Conservation (phyloP, 1,140 invertebrate species). For the Calephelis virginiensis region DNA sequence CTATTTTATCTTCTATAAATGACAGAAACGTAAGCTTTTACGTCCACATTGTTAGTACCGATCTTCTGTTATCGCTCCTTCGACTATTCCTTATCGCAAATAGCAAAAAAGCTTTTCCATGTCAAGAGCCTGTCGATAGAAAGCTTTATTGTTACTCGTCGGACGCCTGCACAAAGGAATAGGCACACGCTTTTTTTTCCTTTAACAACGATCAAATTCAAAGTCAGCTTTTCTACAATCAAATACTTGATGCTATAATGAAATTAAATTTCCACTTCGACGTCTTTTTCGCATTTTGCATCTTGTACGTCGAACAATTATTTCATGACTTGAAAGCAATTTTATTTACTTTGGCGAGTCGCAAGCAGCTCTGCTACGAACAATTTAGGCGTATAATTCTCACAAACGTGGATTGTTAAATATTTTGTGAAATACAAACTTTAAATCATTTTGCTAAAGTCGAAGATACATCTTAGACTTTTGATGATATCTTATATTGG, state of each 20-base stretch:
- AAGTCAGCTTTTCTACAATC: constrained; percentile 11
- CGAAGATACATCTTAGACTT: no score
- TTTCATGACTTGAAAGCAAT: no score
- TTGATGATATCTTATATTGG: no score
- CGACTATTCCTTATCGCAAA: constrained; percentile 52
- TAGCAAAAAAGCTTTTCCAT: constrained; percentile 70
- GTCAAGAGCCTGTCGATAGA: constrained; percentile 64
- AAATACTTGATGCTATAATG: not conserved
- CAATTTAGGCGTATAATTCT: no score
- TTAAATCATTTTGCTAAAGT: no score
- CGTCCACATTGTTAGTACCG: constrained; percentile 30
- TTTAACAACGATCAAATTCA: constrained; percentile 34
- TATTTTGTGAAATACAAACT: no score
- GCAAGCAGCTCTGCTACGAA: no score
- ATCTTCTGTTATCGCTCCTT: constrained; percentile 28
- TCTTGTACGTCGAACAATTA: no score
- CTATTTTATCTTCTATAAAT: constrained; percentile 18
- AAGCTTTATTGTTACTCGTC: constrained; percentile 60
- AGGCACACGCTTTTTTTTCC: constrained; percentile 29
- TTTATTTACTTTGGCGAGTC: no score
- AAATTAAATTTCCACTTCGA: not conserved
- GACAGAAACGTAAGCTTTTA: constrained; percentile 30
- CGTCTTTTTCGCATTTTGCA: not conserved
- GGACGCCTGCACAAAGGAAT: constrained; percentile 42
- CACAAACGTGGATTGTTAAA: no score